phyloP scores from a whole-genome alignment of 2,888 invertebrate genomes.

The Lasioglossum malachurum region DNA sequence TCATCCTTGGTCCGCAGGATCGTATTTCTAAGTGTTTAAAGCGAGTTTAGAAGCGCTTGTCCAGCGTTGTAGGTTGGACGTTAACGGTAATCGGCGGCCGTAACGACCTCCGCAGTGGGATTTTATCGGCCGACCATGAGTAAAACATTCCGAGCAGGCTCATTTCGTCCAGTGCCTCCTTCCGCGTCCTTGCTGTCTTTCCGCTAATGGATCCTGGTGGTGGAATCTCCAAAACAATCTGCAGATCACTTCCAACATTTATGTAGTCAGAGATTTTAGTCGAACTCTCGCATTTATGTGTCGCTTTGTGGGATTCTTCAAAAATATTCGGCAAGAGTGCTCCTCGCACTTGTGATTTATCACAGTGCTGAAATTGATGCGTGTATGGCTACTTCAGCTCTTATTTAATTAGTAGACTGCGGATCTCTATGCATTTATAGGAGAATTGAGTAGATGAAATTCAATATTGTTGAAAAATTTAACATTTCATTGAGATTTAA shows the following conservation, averaged over 20 bases:
- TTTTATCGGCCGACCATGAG: constrained; percentile 61
- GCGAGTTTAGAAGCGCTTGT: constrained; percentile 55
- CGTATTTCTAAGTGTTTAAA: constrained; percentile 68
- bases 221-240: constrained; percentile 8
- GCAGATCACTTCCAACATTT: not conserved
- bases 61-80: constrained; percentile 35
- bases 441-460: too few relatives aligned
- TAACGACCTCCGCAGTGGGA: constrained; percentile 62
- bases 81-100: constrained; percentile 68
- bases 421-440: too few relatives aligned
- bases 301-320: not conserved
- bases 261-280: not conserved
- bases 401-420: too few relatives aligned
- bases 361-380: not conserved
- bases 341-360: not conserved
- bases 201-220: constrained; percentile 74
- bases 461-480: too few relatives aligned
- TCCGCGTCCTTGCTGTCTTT: constrained; percentile 71
- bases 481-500: too few relatives aligned
- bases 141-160: constrained; percentile 61
- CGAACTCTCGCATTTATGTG: too few relatives aligned
- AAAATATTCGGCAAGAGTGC: not conserved
- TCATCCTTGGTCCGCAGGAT: constrained; percentile 62
- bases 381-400: not conserved
- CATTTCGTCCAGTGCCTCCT: constrained; percentile 70